Percentiles rank a stretch among this genome's conserved stretches.
Conservation (phyloP, 2,888 invertebrate genomes). For the Kuschelorhynchus macadamiae region DNA sequence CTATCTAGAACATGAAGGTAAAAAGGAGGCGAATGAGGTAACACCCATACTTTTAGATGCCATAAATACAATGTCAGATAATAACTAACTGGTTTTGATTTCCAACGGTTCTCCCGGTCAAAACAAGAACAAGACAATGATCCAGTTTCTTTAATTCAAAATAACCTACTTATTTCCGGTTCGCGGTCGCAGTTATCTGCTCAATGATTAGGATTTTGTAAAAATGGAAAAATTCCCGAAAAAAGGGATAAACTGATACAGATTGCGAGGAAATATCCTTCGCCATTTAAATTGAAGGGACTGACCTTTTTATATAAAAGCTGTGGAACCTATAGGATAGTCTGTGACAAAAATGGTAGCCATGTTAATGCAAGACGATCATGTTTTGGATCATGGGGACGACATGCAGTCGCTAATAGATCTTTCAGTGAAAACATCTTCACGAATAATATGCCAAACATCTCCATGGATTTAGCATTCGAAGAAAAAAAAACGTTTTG, state of each 20-base stretch:
- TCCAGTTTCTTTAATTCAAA: conserved; percentile 25
- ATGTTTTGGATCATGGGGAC: neutral
- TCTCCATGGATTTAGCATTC: conserved; percentile 8
- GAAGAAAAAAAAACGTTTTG: conserved; percentile 2
- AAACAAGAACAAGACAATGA: conserved; percentile 23
- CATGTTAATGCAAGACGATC: neutral
- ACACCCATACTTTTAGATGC: conserved; percentile 16
- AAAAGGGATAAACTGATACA: conserved; percentile 10
- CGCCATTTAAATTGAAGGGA: conserved; percentile 13
- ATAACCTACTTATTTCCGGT: conserved; percentile 44
- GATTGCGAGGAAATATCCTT: conserved; percentile 19
- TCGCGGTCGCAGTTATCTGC: conserved; percentile 41
- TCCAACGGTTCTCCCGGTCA: conserved; percentile 28
- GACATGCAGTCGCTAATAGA: no score
- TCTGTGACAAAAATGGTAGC: neutral
- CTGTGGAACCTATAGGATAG: conserved; percentile 12
- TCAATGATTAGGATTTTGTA: conserved; percentile 32
- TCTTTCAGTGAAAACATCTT: no score
- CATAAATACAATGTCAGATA: conserved; percentile 7
- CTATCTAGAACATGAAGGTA: conserved; percentile 22
- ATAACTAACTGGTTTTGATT: conserved; percentile 17
- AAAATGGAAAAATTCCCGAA: neutral
- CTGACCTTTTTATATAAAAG: neutral
- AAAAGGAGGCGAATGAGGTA: conserved; percentile 26
- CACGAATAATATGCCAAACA: neutral